Evolutionary conservation across 2,888 invertebrate genomes (phyloP).

Genomic region (Himalopsyche kuldschensis): DNA sequence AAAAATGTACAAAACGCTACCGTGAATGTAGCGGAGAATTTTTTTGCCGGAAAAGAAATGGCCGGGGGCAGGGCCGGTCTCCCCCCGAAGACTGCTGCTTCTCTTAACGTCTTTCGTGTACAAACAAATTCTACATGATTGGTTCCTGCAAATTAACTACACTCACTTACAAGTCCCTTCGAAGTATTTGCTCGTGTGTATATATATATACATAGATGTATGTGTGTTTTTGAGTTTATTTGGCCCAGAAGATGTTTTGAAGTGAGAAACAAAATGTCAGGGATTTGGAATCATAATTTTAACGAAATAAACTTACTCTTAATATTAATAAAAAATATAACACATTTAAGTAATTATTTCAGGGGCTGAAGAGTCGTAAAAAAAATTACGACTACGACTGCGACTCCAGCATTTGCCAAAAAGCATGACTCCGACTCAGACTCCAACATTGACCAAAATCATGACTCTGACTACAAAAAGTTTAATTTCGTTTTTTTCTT

Average conservation of each 20-base stretch:
- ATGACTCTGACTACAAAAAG: too few species aligned
- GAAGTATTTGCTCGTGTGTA: not conserved
- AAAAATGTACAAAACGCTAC: not conserved
- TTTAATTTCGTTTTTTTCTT: too few species aligned
- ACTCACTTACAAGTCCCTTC: not conserved
- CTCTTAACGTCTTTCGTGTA: not conserved
- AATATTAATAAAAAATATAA: too few species aligned
- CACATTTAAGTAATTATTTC: too few species aligned
- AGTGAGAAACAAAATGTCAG: not conserved
- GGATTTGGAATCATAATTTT: not conserved
- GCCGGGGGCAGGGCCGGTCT: not conserved
- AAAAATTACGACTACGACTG: too few species aligned
- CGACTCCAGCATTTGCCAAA: too few species aligned
- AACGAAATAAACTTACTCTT: too few species aligned
- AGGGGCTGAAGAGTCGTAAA: too few species aligned
- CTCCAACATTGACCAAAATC: too few species aligned
- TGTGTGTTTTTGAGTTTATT: not conserved
- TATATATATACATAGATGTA: too few species aligned
- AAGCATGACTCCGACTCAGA: too few species aligned
- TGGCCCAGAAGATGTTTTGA: not conserved
- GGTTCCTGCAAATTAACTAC: constrained; percentile 6
- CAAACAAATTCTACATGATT: constrained; percentile 18
- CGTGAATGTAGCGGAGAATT: not conserved
- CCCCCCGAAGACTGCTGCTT: not conserved
- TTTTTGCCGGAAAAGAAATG: not conserved